Conservation (phyloP, 2,888 invertebrate species). For the Pantelozetes paolii region DNA sequence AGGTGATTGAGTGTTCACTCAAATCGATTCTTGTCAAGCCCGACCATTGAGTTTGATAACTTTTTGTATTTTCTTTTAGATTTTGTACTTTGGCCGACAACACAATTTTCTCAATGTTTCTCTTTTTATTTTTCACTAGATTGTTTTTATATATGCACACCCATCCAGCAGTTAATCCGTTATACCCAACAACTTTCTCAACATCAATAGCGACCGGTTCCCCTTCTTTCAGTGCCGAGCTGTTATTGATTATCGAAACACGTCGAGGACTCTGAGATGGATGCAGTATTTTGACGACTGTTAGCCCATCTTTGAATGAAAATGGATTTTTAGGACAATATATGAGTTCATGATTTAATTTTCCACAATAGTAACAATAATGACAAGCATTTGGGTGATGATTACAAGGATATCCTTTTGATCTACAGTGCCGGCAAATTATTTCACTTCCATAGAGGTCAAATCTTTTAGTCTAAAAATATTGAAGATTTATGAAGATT, state of each 20-base stretch:
- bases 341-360: not conserved
- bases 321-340: not conserved
- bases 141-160: not conserved
- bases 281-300: too few species aligned
- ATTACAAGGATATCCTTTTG: not conserved
- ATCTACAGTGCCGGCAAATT: not conserved
- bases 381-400: not conserved
- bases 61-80: too few species aligned
- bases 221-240: not conserved
- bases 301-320: too few species aligned
- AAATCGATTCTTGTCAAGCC: not conserved
- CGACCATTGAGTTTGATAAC: not conserved
- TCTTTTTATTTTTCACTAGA: not conserved
- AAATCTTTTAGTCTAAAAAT: too few species aligned
- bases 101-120: not conserved
- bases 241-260: not conserved
- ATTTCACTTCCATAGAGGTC: not conserved
- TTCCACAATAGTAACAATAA: not conserved
- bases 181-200: not conserved
- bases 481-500: too few species aligned
- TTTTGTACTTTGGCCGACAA: not conserved
- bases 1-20: not conserved
- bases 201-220: not conserved
- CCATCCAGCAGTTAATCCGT: not conserved
- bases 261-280: too few species aligned